Evolutionary conservation across 64 coral and sea anemone species (phyloP).

Genomic region (Trachythela sp.): DNA sequence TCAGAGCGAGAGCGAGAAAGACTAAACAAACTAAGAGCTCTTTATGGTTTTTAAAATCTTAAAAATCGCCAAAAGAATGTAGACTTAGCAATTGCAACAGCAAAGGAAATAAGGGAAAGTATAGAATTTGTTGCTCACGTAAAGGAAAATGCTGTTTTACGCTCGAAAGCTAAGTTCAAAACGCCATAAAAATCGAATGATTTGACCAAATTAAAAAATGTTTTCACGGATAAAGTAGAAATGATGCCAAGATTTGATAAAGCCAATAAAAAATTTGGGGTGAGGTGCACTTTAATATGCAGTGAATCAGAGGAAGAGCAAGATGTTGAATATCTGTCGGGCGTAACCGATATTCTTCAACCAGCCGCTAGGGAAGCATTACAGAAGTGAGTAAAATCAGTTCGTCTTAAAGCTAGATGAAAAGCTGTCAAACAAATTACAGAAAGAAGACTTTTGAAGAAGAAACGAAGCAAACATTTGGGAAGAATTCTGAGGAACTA

Average conservation of each 20-base stretch:
- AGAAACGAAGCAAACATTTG: slow-evolving; percentile 26
- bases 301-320: slow-evolving; percentile 38
- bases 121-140: slow-evolving; percentile 50
- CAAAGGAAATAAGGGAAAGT: slow-evolving; percentile 52
- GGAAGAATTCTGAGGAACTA: slow-evolving; percentile 25
- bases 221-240: background rate
- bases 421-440: slow-evolving; percentile 40
- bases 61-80: slow-evolving; percentile 49
- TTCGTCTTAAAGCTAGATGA: slow-evolving; percentile 40
- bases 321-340: slow-evolving; percentile 21
- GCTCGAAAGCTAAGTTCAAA: background rate
- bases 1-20: slow-evolving; percentile 56
- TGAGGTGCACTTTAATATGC: background rate
- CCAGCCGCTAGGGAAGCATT: slow-evolving; percentile 17
- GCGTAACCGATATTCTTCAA: slow-evolving; percentile 31
- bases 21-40: slow-evolving; percentile 51
- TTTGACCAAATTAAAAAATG: slow-evolving; percentile 19
- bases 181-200: background rate
- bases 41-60: slow-evolving; percentile 58
- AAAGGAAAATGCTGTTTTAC: slow-evolving; percentile 50
- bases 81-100: slow-evolving; percentile 39
- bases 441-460: slow-evolving; percentile 27
- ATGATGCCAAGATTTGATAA: no score
- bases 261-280: no score
- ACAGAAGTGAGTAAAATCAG: slow-evolving; percentile 3